Evolutionary conservation across 2,113 vertebrate genomes (phyloP), one percentile per base, ranked within the genome.

Genomic region (Elephas maximus): DNA sequence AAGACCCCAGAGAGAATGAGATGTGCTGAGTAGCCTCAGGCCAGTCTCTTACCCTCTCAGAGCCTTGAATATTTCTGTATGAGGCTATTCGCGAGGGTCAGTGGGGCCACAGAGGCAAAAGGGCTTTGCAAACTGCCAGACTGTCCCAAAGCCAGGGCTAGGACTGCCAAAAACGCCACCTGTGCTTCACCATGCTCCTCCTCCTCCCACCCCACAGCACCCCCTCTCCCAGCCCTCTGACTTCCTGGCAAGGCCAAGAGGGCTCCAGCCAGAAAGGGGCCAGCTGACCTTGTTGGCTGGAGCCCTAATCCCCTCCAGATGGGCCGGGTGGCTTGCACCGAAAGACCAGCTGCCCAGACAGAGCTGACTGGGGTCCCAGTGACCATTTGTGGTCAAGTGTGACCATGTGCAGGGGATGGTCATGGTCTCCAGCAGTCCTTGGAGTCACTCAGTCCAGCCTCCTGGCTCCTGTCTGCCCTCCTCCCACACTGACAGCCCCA

Each of bases 271-370:
- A 91, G 97, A 44, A 97, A 95, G 41, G 53, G 87, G 77, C 90
- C 88, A 95, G 90, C 90, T 93, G 95, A 96, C 96, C 93, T 97
- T 77, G 60, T 94, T 97, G 97, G 95, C 98, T 15, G 0, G 84
- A 90, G 90, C 26, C 74, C 77, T 97, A 97, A 97, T 97, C 97
- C 97, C 95, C 94, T 97, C 93, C 98, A 97, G 95, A 97, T 96
- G 94, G 94, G 96, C 95, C 0, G 20, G 60, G 92, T 97, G 94
- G 93, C 96, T 69, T 85, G 88, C 67, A 91, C 89, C 1, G 18
- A 96, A 71, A 77, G 91, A 83, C 85, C 85, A 48, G 87, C 84
- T 97, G 91, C 86, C 95, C 94, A 74, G 80, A 83, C 60, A 88
- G 57, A 78, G 81, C 92, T 83, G 87, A 92, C 48, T 37, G 60